Evolutionary conservation across 1,140 invertebrate genomes (phyloP).

Genomic region (Dinoponera quadriceps): DNA sequence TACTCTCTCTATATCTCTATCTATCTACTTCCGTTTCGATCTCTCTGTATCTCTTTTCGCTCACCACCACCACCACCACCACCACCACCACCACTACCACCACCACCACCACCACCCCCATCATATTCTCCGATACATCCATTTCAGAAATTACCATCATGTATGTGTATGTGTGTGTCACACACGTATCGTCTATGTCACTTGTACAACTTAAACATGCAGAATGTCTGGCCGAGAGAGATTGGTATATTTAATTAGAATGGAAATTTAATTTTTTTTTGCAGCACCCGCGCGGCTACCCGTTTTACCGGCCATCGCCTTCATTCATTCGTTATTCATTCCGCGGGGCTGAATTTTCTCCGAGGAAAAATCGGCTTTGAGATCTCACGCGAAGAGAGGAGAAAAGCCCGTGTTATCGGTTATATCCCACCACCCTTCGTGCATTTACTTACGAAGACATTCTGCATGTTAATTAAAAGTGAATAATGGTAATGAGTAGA

Average conservation of each 20-base stretch:
- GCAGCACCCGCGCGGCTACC: too few relatives aligned
- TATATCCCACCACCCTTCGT: too few relatives aligned
- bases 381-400: background rate
- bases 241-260: slow-evolving; percentile 3
- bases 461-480: background rate
- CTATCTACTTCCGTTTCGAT: background rate
- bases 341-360: background rate
- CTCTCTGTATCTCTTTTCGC: too few relatives aligned
- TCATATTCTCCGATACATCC: slow-evolving; percentile 22
- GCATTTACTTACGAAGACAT: background rate
- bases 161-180: slow-evolving; percentile 36
- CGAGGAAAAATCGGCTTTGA: background rate
- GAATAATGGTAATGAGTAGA: background rate
- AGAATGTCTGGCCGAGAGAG: background rate
- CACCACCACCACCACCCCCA: background rate
- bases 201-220: background rate
- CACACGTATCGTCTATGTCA: too few relatives aligned
- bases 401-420: too few relatives aligned
- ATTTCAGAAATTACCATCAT: slow-evolving; percentile 27
- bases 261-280: background rate
- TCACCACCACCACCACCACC: slow-evolving; percentile 18
- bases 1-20: slow-evolving; percentile 7
- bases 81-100: background rate
- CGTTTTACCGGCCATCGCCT: too few relatives aligned
- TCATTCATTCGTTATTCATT: too few relatives aligned